A percentile compares a stretch with the other conserved stretches of the same genome.
These are phyloP conservation scores for Chelmon rostratus DNA, from an alignment of 2,797 vertebrate genomes.

Conservation along the genomic window DNA sequence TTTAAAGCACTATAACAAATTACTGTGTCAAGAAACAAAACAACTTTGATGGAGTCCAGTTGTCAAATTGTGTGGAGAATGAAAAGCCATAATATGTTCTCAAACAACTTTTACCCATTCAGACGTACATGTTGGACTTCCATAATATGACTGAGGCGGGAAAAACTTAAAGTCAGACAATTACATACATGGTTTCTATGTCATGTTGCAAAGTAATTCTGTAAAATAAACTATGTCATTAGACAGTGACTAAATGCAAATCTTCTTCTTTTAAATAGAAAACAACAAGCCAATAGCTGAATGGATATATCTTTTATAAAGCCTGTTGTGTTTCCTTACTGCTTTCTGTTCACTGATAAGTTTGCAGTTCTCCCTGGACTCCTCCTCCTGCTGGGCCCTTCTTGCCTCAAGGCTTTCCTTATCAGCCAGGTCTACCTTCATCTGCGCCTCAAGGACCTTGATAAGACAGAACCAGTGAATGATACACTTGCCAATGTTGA, in stretches of 20 bases:
- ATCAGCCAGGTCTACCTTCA: constrained; percentile 95
- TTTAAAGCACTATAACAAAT: constrained; percentile 40
- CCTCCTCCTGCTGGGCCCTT: constrained; percentile 93
- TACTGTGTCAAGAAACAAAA: constrained; percentile 29
- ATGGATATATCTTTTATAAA: neutral
- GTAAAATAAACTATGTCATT: neutral
- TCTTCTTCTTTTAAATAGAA: constrained; percentile 3
- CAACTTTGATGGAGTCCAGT: constrained; percentile 2
- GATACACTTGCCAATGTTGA: neutral
- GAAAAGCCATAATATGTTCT: constrained; percentile 7
- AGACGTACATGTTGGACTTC: neutral
- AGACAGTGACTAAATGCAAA: neutral
- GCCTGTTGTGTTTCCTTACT: constrained; percentile 81
- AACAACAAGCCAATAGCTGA: neutral
- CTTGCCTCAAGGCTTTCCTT: constrained; percentile 94
- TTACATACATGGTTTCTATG: neutral
- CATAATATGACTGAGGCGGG: neutral
- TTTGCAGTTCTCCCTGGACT: constrained; percentile 95
- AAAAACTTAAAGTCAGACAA: neutral
- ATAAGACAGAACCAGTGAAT: constrained; percentile 35
- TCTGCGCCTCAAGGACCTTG: constrained; percentile 96
- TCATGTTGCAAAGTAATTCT: neutral
- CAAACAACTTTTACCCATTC: neutral
- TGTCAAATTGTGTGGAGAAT: constrained; percentile 9
- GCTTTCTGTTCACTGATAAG: constrained; percentile 98